Conservation (phyloP, 2,113 vertebrate genomes). For the Petrocephalus microphthalmus region DNA sequence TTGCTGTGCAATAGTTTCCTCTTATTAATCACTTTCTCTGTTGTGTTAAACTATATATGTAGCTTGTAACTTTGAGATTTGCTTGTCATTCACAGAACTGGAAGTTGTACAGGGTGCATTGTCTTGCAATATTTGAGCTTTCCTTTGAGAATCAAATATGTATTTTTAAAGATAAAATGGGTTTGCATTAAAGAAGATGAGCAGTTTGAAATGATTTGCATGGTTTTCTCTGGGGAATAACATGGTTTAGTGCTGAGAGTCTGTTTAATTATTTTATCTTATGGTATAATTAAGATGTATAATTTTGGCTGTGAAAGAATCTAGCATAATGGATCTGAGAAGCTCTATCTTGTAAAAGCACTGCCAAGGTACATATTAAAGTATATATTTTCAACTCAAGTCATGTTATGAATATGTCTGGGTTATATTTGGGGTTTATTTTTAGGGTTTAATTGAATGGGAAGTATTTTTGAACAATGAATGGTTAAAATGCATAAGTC, state of each 20-base stretch:
- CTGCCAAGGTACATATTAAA: conserved; percentile 7
- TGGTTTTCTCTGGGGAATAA: neutral
- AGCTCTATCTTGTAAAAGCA: neutral
- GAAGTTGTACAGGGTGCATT: conserved; percentile 30
- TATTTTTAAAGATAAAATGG: neutral
- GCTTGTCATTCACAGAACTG: conserved; percentile 33
- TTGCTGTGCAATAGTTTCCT: conserved; percentile 4
- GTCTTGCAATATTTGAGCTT: conserved; percentile 30
- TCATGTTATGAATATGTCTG: neutral
- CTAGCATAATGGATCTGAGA: neutral
- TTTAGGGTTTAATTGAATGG: neutral
- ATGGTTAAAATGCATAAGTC: neutral
- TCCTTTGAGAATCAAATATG: conserved; percentile 18
- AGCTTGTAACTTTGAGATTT: conserved; percentile 35
- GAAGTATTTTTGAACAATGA: neutral
- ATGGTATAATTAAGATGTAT: neutral
- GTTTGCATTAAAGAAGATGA: neutral
- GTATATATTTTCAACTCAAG: conserved; percentile 4
- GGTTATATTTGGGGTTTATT: neutral
- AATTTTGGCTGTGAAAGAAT: neutral
- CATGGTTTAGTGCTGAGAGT: neutral
- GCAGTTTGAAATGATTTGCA: conserved; percentile 5
- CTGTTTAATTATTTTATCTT: neutral
- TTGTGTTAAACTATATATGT: conserved; percentile 24
- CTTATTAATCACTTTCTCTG: conserved; percentile 1